Conservation (phyloP, 2,113 vertebrate genomes). For the Pterophyllum scalare region DNA sequence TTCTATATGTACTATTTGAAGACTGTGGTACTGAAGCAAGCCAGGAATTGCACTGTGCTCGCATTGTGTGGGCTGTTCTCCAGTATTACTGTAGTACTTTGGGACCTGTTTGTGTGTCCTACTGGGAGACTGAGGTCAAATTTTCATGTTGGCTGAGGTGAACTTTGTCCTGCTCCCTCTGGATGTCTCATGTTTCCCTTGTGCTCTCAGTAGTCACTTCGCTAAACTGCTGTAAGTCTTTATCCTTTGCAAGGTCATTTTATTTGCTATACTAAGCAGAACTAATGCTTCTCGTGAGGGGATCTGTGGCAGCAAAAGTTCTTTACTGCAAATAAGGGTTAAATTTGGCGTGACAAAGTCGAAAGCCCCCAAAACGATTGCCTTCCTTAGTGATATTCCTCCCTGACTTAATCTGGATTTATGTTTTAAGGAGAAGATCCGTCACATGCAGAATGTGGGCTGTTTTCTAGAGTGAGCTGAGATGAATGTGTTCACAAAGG, state of each 20-base stretch:
- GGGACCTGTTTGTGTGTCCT: neutral
- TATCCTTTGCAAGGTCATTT: conserved; percentile 2
- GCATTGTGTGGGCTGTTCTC: neutral
- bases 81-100: neutral
- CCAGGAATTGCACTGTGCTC: neutral
- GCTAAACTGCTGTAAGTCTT: neutral
- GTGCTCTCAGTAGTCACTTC: conserved; percentile 21
- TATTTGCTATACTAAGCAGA: conserved; percentile 6
- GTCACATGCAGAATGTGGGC: neutral
- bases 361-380: neutral
- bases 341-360: conserved; percentile 9
- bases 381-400: neutral
- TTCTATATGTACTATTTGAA: neutral
- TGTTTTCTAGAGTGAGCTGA: neutral
- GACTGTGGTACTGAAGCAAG: neutral
- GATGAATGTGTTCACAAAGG: conserved; percentile 33
- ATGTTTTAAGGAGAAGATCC: neutral
- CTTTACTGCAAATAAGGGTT: conserved; percentile 14
- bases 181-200: neutral
- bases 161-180: conserved; percentile 24
- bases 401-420: neutral
- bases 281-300: neutral
- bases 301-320: neutral
- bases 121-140: neutral
- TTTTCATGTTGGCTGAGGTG: conserved; percentile 18